Evolutionary conservation across 2,113 vertebrate genomes (phyloP).

Genomic region (Gallinago undulata): DNA sequence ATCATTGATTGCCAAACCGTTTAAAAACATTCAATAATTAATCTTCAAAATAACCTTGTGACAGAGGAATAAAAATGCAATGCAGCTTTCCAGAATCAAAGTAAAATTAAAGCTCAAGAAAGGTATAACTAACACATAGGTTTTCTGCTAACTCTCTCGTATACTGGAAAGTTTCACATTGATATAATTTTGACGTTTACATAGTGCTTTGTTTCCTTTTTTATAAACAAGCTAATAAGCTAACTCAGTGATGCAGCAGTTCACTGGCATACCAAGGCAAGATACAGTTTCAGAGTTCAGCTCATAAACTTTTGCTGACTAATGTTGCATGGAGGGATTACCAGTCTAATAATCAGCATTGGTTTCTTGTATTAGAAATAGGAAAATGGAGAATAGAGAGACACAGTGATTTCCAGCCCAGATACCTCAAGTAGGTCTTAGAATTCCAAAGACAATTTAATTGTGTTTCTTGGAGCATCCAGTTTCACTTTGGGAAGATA

Average conservation of each 20-base stretch:
- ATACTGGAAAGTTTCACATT: neutral
- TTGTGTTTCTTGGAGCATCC: neutral
- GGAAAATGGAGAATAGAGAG: neutral
- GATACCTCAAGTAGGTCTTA: neutral
- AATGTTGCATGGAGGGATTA: neutral
- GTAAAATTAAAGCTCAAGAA: neutral
- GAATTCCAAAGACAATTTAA: neutral
- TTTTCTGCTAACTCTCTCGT: neutral
- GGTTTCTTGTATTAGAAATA: neutral
- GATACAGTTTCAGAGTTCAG: neutral
- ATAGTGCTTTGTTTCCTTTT: neutral
- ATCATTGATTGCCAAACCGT: neutral
- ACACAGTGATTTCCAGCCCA: neutral
- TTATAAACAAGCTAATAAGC: neutral
- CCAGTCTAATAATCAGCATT: neutral
- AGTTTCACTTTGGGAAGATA: neutral
- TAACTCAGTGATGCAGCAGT: neutral
- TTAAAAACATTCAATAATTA: neutral
- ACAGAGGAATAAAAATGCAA: neutral
- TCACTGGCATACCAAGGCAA: neutral
- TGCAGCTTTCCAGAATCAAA: neutral
- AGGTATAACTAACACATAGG: neutral
- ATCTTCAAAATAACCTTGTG: neutral
- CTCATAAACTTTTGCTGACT: neutral
- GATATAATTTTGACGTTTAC: neutral